Conservation (phyloP, 2,797 vertebrate species). For the Lagorchestes hirsutus region DNA sequence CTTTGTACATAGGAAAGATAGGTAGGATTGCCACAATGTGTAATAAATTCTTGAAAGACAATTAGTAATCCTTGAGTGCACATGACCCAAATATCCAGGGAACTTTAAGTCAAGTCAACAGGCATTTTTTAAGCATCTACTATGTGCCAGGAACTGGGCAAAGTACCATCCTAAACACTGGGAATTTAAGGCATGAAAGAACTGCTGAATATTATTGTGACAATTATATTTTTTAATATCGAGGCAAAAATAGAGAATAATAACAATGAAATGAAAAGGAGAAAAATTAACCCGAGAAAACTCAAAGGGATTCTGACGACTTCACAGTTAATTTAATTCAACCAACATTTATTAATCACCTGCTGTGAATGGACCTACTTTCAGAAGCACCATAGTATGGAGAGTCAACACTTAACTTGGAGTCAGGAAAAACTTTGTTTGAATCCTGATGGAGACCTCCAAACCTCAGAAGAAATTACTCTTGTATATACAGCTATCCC, state of each 20-base stretch:
- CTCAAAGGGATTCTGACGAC: not conserved
- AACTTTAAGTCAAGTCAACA: not conserved
- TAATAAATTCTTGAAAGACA: not conserved
- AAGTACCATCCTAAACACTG: not conserved
- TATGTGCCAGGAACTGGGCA: not conserved
- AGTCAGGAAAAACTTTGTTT: not conserved
- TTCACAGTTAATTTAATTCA: not conserved
- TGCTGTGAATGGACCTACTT: not conserved
- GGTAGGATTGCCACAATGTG: not conserved
- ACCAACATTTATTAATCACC: not conserved
- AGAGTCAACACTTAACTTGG: not conserved
- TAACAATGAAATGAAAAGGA: not conserved
- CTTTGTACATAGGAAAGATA: not conserved
- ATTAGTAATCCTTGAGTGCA: not conserved
- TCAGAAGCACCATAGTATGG: not conserved
- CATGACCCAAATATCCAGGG: not conserved
- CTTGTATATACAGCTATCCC: not conserved
- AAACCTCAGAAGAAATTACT: not conserved
- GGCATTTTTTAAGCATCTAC: not conserved
- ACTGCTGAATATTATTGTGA: not conserved
- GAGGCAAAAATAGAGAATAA: not conserved
- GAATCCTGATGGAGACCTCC: not conserved
- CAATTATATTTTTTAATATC: not conserved
- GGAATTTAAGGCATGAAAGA: not conserved
- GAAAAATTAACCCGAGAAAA: not conserved